A percentile compares a stretch with the other conserved stretches of the same genome.
phyloP scores from a whole-genome alignment of 2,113 vertebrate genomes.

The Tyto alba region DNA sequence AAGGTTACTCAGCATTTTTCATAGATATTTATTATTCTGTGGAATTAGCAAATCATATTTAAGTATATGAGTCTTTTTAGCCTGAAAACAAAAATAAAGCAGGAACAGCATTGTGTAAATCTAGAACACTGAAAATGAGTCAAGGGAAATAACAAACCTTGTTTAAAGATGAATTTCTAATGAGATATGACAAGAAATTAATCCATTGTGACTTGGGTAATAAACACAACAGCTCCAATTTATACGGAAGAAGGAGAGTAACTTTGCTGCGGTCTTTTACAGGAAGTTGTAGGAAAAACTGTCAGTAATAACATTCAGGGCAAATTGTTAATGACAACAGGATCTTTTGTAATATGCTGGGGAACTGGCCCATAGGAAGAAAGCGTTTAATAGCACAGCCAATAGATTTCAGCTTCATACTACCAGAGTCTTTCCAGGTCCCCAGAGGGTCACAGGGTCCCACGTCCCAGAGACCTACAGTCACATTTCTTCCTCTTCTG shows the following conservation, averaged over 20 bases:
- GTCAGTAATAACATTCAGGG: background rate
- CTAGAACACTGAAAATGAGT: background rate
- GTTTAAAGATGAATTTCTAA: constrained; percentile 1
- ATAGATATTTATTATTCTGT: background rate
- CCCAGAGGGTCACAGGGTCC: fast-evolving
- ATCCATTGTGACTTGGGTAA: background rate
- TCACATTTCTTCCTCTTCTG: background rate
- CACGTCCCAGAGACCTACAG: fast-evolving
- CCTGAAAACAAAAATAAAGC: background rate
- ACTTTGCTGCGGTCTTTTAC: background rate
- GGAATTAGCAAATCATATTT: background rate
- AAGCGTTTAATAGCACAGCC: fast-evolving
- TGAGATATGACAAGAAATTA: background rate
- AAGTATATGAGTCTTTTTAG: background rate
- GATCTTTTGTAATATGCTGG: background rate
- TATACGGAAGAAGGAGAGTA: fast-evolving
- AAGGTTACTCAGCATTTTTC: background rate
- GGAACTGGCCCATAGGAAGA: background rate
- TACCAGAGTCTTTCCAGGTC: background rate
- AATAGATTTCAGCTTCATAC: background rate
- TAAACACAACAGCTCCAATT: background rate
- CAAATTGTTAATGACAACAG: fast-evolving
- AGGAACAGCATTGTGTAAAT: background rate
- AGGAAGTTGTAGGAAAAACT: background rate
- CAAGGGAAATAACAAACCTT: background rate